phyloP scores from a whole-genome alignment of 1,140 invertebrate species.

The Ceratosolen fusciceps region DNA sequence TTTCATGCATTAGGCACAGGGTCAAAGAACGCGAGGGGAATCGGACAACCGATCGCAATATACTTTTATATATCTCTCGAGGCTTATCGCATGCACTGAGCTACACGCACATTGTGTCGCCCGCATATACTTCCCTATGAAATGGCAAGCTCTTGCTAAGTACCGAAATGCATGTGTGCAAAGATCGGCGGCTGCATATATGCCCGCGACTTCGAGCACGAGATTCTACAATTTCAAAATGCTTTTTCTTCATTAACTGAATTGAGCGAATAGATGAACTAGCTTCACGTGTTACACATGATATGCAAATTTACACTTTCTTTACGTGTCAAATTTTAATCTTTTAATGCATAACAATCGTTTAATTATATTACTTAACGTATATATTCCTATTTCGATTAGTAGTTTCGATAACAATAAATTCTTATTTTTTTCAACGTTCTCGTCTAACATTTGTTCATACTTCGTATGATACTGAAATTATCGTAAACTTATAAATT shows the following conservation, averaged over 20 bases:
- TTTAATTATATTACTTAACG: too few relatives aligned
- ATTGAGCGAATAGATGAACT: not conserved
- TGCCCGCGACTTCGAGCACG: not conserved
- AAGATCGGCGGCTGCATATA: not conserved
- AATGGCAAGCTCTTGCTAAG: not conserved
- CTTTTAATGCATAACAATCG: too few relatives aligned
- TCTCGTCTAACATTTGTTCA: too few relatives aligned
- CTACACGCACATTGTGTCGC: slow-evolving; percentile 3
- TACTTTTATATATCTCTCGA: slow-evolving; percentile 37
- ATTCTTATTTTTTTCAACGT: too few relatives aligned
- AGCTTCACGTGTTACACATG: not conserved
- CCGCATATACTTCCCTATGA: not conserved
- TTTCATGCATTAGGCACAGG: not conserved
- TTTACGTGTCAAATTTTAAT: not conserved
- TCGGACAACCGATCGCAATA: slow-evolving; percentile 17
- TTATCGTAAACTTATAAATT: too few relatives aligned
- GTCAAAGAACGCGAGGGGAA: slow-evolving; percentile 41
- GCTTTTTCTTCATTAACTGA: not conserved
- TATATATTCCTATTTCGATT: too few relatives aligned
- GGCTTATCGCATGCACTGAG: slow-evolving; percentile 27
- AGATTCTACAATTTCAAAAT: not conserved
- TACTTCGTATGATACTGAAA: too few relatives aligned
- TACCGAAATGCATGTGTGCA: not conserved
- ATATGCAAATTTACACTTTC: not conserved
- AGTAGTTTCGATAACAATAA: too few relatives aligned